Evolutionary conservation across 2,888 invertebrate species (phyloP).

Genomic region (Nephrotoma appendiculata): DNA sequence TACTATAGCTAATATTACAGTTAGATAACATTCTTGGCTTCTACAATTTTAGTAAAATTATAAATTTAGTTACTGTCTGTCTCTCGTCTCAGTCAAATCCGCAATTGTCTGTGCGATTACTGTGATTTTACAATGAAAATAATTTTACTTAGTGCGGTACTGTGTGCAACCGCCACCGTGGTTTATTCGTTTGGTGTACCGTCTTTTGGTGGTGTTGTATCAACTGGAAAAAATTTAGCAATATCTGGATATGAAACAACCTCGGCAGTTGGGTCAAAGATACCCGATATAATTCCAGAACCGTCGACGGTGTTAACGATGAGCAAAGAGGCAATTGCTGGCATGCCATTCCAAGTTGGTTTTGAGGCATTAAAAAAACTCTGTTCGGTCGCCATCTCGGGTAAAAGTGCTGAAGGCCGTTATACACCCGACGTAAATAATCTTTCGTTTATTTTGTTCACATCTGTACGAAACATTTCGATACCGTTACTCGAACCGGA

Average conservation of each 20-base stretch:
- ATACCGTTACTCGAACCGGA: not conserved
- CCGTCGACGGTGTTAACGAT: not conserved
- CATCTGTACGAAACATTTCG: not conserved
- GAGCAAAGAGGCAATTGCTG: not conserved
- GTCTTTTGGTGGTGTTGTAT: not conserved
- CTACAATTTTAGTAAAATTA: not conserved
- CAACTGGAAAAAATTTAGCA: not conserved
- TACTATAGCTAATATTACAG: too few species aligned
- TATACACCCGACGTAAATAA: not conserved
- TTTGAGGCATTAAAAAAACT: not conserved
- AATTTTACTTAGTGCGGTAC: not conserved
- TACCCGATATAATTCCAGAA: not conserved
- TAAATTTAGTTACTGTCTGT: not conserved
- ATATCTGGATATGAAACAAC: not conserved
- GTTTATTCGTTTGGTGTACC: not conserved
- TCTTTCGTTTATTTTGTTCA: not conserved
- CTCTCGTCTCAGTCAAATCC: not conserved
- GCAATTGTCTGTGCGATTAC: not conserved
- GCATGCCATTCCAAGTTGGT: not conserved
- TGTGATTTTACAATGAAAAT: not conserved
- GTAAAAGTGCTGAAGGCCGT: not conserved
- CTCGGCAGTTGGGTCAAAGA: not conserved
- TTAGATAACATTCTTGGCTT: not conserved
- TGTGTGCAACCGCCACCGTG: not conserved
- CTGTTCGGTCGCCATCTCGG: not conserved